Evolutionary conservation across 1,140 invertebrate genomes (phyloP).

Genomic region (Drosophila santomea): DNA sequence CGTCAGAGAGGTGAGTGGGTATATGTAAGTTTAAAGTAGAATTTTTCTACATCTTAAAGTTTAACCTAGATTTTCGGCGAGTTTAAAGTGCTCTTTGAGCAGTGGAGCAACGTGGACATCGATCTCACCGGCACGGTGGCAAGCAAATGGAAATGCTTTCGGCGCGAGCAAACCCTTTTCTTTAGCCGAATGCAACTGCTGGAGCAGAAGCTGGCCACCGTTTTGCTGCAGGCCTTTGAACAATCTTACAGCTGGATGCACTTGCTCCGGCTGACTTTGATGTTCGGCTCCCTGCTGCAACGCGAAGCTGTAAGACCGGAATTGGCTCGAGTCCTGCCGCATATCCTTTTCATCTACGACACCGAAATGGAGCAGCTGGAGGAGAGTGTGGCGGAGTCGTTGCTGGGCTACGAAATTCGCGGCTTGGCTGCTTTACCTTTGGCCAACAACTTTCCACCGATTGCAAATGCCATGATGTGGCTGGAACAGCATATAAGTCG

Average conservation of each 20-base stretch:
- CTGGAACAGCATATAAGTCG: constrained; percentile 86
- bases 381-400: constrained; percentile 45
- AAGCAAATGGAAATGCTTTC: constrained; percentile 86
- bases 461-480: constrained; percentile 89
- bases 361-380: constrained; percentile 71
- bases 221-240: constrained; percentile 89
- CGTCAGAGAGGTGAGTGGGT: constrained; percentile 84
- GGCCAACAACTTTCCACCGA: constrained; percentile 89
- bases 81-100: constrained; percentile 89
- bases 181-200: constrained; percentile 86
- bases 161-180: constrained; percentile 87
- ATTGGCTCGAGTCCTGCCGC: constrained; percentile 62
- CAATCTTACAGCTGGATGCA: constrained; percentile 90
- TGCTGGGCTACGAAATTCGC: constrained; percentile 61
- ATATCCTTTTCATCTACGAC: constrained; percentile 67
- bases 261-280: constrained; percentile 85
- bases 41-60: neutral
- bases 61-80: constrained; percentile 84
- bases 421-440: constrained; percentile 82
- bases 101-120: constrained; percentile 88
- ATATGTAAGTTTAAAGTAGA: neutral
- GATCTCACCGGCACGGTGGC: constrained; percentile 60
- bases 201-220: constrained; percentile 90
- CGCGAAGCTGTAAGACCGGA: constrained; percentile 63
- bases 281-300: constrained; percentile 70